These are phyloP conservation scores for Catocala fraxini DNA, from an alignment of 2,888 invertebrate species.

Conservation along the genomic window DNA sequence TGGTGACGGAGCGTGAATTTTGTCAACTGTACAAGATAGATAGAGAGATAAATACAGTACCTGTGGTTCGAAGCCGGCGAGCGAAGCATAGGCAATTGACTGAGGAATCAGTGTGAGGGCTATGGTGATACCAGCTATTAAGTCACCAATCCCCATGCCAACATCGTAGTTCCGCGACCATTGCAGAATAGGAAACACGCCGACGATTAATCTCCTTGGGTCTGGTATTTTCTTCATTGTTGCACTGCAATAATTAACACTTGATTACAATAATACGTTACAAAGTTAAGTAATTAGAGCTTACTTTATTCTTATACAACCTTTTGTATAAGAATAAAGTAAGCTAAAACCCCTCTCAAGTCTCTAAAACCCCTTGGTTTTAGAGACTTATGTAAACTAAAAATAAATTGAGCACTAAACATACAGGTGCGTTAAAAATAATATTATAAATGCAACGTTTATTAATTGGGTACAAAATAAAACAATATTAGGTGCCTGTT, in stretches of 20 bases:
- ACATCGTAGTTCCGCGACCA: slow-evolving; percentile 89
- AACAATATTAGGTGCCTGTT: too few species aligned
- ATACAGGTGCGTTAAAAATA: too few species aligned
- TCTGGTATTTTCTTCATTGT: slow-evolving; percentile 63
- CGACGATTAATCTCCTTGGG: slow-evolving; percentile 60
- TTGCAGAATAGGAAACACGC: slow-evolving; percentile 84
- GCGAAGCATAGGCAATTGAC: slow-evolving; percentile 92
- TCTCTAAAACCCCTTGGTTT: too few species aligned
- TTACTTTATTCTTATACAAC: too few species aligned
- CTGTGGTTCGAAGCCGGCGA: slow-evolving; percentile 92
- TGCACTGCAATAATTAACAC: slow-evolving; percentile 42
- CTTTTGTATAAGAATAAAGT: too few species aligned
- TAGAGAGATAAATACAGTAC: slow-evolving; percentile 68
- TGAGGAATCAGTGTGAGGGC: slow-evolving; percentile 93
- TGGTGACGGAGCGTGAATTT: slow-evolving; percentile 35
- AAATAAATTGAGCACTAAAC: too few species aligned
- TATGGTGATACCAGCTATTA: slow-evolving; percentile 92
- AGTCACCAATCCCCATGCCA: slow-evolving; percentile 88
- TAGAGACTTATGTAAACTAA: too few species aligned
- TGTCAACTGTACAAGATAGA: slow-evolving; percentile 24
- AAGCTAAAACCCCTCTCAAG: too few species aligned
- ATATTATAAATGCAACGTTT: too few species aligned
- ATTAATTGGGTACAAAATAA: too few species aligned
- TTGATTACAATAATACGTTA: too few species aligned
- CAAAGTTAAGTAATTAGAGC: too few species aligned